Evolutionary conservation across 1,140 invertebrate species (phyloP).

Genomic region (Lycorma delicatula): DNA sequence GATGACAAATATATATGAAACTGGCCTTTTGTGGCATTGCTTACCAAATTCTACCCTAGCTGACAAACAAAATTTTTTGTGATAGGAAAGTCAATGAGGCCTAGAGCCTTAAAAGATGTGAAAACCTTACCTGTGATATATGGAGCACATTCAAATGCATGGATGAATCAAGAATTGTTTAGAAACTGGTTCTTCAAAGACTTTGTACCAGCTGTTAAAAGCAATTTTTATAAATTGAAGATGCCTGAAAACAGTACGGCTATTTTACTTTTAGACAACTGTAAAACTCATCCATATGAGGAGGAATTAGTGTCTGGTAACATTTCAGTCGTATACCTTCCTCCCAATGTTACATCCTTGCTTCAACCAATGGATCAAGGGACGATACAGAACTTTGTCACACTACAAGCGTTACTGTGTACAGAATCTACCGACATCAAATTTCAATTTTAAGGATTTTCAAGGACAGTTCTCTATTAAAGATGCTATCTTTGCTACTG

Average conservation of each 20-base stretch:
- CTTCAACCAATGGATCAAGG: constrained; percentile 41
- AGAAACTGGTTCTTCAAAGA: constrained; percentile 24
- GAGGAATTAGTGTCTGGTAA: constrained; percentile 21
- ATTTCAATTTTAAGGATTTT: background rate
- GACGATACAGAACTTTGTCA: constrained; percentile 34
- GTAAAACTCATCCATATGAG: constrained; percentile 23
- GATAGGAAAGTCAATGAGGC: constrained; percentile 41
- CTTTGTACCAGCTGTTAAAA: constrained; percentile 14
- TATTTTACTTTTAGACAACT: constrained; percentile 35
- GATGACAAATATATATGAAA: no score
- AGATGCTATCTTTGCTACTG: background rate
- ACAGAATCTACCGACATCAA: background rate
- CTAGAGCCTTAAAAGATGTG: constrained; percentile 41
- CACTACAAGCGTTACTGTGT: constrained; percentile 23
- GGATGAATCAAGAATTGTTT: constrained; percentile 40
- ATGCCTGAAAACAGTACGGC: constrained; percentile 27
- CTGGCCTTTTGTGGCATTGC: constrained; percentile 11
- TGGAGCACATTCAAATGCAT: constrained; percentile 40
- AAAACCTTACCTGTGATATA: constrained; percentile 37
- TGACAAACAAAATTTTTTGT: constrained; percentile 28
- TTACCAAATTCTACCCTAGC: constrained; percentile 8
- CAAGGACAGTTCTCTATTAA: background rate
- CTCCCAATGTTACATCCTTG: constrained; percentile 38
- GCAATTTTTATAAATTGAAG: constrained; percentile 9
- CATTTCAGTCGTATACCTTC: constrained; percentile 32